Conservation (phyloP, 2,113 vertebrate genomes). For the Clarias gariepinus region DNA sequence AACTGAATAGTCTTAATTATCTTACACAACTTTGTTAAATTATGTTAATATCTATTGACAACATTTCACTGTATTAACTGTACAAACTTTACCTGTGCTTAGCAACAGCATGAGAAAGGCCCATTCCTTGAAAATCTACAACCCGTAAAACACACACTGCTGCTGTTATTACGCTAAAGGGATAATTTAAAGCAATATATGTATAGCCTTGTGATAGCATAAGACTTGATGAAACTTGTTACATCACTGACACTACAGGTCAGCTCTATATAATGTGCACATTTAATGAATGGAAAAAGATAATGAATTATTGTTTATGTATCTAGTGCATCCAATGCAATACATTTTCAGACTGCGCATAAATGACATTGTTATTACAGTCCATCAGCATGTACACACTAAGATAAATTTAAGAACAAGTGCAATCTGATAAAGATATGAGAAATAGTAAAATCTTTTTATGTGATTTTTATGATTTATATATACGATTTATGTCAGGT, state of each 20-base stretch:
- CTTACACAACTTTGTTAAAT: conserved; percentile 31
- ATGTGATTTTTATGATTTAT: background rate
- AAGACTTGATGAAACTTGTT: background rate
- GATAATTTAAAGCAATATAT: conserved; percentile 26
- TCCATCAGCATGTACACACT: background rate
- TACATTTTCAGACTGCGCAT: background rate
- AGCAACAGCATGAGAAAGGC: conserved; percentile 37
- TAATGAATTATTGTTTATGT: background rate
- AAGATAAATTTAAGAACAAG: background rate
- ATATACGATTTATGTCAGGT: background rate
- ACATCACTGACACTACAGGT: background rate
- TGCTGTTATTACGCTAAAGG: conserved; percentile 30
- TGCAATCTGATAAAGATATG: background rate
- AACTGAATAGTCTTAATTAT: conserved; percentile 22
- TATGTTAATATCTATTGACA: conserved; percentile 55
- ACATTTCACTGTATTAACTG: conserved; percentile 64
- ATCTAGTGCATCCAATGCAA: background rate
- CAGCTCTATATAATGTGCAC: conserved; percentile 28
- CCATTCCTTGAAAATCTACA: conserved; percentile 30
- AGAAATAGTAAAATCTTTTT: background rate
- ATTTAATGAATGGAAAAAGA: conserved; percentile 31
- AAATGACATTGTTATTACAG: background rate
- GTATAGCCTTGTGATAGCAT: conserved; percentile 16
- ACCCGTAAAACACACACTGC: conserved; percentile 37
- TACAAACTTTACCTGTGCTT: conserved; percentile 50